Base-by-base conservation (phyloP, 2,797 vertebrate species). In the Erethizon dorsatum region DNA sequence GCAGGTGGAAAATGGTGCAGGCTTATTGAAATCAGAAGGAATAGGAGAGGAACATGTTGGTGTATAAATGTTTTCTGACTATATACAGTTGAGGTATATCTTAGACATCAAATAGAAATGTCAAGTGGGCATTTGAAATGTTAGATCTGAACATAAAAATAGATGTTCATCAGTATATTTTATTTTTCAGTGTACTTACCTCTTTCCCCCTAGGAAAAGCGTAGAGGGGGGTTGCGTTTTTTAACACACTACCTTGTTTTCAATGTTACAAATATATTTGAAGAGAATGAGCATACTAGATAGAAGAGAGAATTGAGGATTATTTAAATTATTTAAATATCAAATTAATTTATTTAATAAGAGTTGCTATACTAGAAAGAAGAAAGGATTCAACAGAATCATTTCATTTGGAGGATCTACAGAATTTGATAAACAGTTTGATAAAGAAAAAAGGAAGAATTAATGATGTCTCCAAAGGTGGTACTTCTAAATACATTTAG, bases 111-210 rank as follows among this genome's bases (percentile, higher is more conserved):
- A 73, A 80, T 7, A 83, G 17, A 90, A 95, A 90, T 87, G 41
- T 90, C 41, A 67, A 57, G 1, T 85, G 83, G 41, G 10, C 50
- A 91, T 94, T 91, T 80, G 45, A 91, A 95, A 85, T 75, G 54
- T 52, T 17, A 88, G n/a, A 65, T n/a, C 50, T 82, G 73, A 75
- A 80, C 24, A 80, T 91, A 75, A 88, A 93, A 54, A 88, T 15
- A 75, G 69, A 88, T 14, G 59, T 67, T 95, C 24, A 80, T 85
- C 24, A 56, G 6, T 26, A 61, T 2, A 1, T 45, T 88, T 10
- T 47, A 61, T 67, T 88, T 91, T 90, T 93, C 77, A 84, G 1
- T 45, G 10, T 94, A 22, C 2, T 80, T 84, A 28, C n/a, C 50
- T 80, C 2, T 78, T n/a, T 95, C 28, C 59, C n/a, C 18, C 56